A percentile compares a stretch with the other conserved stretches of the same genome.
These are phyloP conservation scores for Gymnocephalus cernua DNA, from an alignment of 2,113 vertebrate species.

Conservation along the genomic window DNA sequence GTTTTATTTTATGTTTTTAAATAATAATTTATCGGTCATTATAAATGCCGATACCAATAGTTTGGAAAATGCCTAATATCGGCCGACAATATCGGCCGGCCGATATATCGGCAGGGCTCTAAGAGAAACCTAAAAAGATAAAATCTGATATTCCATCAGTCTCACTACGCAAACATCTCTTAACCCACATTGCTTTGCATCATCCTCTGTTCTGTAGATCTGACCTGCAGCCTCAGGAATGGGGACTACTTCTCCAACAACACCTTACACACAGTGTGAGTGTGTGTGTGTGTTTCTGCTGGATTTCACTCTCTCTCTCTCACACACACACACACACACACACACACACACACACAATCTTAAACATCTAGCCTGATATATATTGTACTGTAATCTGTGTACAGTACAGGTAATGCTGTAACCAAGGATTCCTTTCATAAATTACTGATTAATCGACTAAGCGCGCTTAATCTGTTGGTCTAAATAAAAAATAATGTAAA, in stretches of 20 bases:
- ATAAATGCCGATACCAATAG: too few species aligned
- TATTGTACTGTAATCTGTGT: too few species aligned
- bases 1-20: too few species aligned
- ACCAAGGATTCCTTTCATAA: not conserved
- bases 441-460: not conserved
- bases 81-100: too few species aligned
- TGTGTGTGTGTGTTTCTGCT: not conserved
- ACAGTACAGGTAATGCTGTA: not conserved
- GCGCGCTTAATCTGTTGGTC: too few species aligned
- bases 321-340: not conserved
- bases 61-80: too few species aligned
- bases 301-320: not conserved
- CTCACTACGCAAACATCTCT: slow-evolving; percentile 24
- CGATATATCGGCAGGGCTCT: too few species aligned
- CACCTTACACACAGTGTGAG: not conserved
- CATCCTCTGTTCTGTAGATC: slow-evolving; percentile 8
- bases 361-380: too few species aligned
- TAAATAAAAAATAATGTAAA: not conserved
- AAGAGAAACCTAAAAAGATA: slow-evolving; percentile 27
- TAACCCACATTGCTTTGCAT: slow-evolving; percentile 18
- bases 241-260: not conserved
- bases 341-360: not conserved
- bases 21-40: too few species aligned
- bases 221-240: not conserved
- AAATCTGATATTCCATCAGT: slow-evolving; percentile 29